Conservation (phyloP, 2,888 invertebrate species). For the Drosophila paranaensis region DNA sequence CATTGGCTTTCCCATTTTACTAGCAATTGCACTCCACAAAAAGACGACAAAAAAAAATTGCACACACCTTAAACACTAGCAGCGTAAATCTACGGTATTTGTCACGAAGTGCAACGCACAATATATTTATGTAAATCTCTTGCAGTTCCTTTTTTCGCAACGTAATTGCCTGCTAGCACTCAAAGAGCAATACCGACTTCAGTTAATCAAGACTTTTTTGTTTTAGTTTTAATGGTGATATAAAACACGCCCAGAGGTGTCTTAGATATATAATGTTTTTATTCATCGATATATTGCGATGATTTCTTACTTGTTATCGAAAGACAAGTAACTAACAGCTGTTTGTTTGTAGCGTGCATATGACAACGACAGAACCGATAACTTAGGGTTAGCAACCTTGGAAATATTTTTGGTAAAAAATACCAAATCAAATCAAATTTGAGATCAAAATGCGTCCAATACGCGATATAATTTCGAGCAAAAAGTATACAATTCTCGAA, state of each 20-base stretch:
- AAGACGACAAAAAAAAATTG: conserved; percentile 28
- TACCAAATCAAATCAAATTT: too few species aligned
- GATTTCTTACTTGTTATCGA: too few species aligned
- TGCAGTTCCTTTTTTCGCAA: conserved; percentile 7
- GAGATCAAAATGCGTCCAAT: too few species aligned
- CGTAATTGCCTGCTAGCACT: conserved; percentile 6
- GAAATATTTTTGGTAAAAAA: too few species aligned
- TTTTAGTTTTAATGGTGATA: conserved; percentile 32
- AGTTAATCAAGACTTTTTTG: conserved; percentile 33
- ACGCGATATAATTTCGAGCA: too few species aligned
- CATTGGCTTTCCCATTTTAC: conserved; percentile 24
- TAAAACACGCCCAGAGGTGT: conserved; percentile 30
- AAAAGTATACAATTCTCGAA: too few species aligned
- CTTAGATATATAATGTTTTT: neutral
- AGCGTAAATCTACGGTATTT: conserved; percentile 8
- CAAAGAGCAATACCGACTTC: conserved; percentile 21
- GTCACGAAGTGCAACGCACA: conserved; percentile 6
- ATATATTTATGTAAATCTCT: conserved; percentile 3
- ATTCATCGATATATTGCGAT: neutral
- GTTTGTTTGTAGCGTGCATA: too few species aligned
- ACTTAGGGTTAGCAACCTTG: too few species aligned
- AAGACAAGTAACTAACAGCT: too few species aligned
- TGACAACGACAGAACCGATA: too few species aligned
- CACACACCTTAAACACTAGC: conserved; percentile 27
- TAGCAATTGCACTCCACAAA: conserved; percentile 32